Conservation (phyloP, 2,797 vertebrate species). For the Enteromius argenteus region DNA sequence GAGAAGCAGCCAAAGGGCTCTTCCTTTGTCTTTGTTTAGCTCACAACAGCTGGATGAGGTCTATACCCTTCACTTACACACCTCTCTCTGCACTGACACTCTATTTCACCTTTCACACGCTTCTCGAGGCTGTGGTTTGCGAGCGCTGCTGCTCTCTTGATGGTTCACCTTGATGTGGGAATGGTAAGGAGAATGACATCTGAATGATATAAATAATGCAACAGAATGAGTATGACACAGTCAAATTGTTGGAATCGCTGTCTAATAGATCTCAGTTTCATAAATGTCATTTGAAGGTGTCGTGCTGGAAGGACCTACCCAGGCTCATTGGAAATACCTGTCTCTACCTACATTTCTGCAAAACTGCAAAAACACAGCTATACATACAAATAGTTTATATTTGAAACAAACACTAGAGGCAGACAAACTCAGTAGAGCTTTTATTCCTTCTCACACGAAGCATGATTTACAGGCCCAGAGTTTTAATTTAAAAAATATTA, state of each 20-base stretch:
- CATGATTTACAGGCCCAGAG: not conserved
- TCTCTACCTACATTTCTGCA: not conserved
- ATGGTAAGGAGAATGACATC: slow-evolving; percentile 50
- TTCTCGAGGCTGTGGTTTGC: slow-evolving; percentile 8
- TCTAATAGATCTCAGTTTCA: slow-evolving; percentile 42
- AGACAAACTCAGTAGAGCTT: not conserved
- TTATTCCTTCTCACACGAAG: not conserved
- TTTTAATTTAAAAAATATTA: no score
- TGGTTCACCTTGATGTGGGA: slow-evolving; percentile 47
- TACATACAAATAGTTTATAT: not conserved
- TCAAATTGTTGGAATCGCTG: slow-evolving; percentile 43
- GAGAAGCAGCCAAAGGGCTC: slow-evolving; percentile 54
- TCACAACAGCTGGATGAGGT: slow-evolving; percentile 68
- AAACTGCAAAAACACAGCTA: not conserved
- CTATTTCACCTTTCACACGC: slow-evolving; percentile 18
- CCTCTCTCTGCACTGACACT: slow-evolving; percentile 9
- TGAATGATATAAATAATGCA: slow-evolving; percentile 59
- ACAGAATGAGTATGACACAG: slow-evolving; percentile 37
- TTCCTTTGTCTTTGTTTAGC: slow-evolving; percentile 69
- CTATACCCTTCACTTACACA: slow-evolving; percentile 60
- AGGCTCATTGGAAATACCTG: not conserved
- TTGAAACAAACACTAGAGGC: not conserved
- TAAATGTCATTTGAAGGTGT: slow-evolving; percentile 34
- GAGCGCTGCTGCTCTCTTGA: slow-evolving; percentile 33
- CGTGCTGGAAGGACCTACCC: slow-evolving; percentile 21